Conservation (phyloP, 1,140 invertebrate species). For the Micrasema minimum region DNA sequence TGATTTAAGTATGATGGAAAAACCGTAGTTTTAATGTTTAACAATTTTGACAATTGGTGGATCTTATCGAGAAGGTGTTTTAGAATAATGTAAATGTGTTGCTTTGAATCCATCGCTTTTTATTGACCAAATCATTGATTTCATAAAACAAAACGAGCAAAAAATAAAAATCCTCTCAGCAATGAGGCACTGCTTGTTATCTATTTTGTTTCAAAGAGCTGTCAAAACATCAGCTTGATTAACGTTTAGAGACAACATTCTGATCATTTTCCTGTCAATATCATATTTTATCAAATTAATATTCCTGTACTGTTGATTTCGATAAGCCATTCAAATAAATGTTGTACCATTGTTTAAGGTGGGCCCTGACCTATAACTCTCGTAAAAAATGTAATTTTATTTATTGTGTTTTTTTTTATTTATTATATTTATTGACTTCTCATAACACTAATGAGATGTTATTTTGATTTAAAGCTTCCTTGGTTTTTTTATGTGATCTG, state of each 20-base stretch:
- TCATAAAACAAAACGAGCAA: no score
- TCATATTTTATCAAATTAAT: no score
- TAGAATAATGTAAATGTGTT: no score
- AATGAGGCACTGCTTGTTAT: no score
- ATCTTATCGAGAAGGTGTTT: no score
- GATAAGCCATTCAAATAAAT: constrained; percentile 10
- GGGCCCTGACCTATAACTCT: constrained; percentile 23
- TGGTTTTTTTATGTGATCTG: no score
- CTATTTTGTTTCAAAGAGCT: background rate
- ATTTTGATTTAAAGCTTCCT: constrained; percentile 21
- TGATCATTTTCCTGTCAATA: background rate
- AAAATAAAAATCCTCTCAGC: no score
- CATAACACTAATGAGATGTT: constrained; percentile 2
- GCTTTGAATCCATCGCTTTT: no score
- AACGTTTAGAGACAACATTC: background rate
- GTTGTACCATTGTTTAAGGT: constrained; percentile 2
- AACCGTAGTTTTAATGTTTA: no score
- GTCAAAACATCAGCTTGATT: constrained; percentile 5
- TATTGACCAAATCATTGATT: no score
- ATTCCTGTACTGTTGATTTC: background rate
- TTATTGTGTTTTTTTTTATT: background rate
- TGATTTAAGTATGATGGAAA: no score
- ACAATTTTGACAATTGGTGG: no score
- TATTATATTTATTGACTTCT: background rate
- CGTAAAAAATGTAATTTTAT: constrained; percentile 18